Percentiles rank a stretch among this genome's conserved stretches.
Conservation (phyloP, 2,888 invertebrate genomes). For the Caenorhabditis sp. region DNA sequence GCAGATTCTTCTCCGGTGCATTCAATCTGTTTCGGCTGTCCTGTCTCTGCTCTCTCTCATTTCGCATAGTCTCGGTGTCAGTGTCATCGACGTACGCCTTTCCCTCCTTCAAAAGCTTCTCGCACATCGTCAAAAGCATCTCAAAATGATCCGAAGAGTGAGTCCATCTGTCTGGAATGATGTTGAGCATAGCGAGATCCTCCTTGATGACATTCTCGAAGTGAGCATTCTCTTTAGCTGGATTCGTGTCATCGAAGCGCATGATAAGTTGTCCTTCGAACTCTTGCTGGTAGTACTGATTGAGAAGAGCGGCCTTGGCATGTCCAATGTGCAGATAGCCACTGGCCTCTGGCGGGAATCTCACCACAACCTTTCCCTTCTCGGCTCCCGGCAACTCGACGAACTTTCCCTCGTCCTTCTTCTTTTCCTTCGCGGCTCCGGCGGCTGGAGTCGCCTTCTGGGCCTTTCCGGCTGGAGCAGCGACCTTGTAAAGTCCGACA, state of each 20-base stretch:
- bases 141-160: constrained; percentile 98
- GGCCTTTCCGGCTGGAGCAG: constrained; percentile 20
- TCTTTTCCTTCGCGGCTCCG: constrained; percentile 66
- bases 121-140: constrained; percentile 91
- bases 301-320: constrained; percentile 97
- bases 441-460: constrained; percentile 2
- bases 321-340: constrained; percentile 98
- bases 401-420: constrained; percentile 95
- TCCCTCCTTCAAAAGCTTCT: constrained; percentile 89
- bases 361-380: constrained; percentile 96
- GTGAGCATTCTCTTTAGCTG: constrained; percentile 97
- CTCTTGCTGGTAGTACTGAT: constrained; percentile 95
- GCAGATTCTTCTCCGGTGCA: constrained; percentile 91
- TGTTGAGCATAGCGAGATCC: constrained; percentile 93
- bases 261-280: constrained; percentile 96
- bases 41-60: constrained; percentile 92
- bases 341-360: constrained; percentile 99
- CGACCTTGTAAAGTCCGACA: constrained; percentile 66
- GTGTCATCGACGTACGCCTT: constrained; percentile 98
- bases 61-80: constrained; percentile 94
- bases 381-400: constrained; percentile 96
- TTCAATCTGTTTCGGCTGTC: constrained; percentile 86
- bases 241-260: constrained; percentile 99
- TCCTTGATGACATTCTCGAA: constrained; percentile 96
- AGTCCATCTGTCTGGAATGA: constrained; percentile 94